Conservation (phyloP, 1,140 invertebrate genomes). For the Gryllus bimaculatus region DNA sequence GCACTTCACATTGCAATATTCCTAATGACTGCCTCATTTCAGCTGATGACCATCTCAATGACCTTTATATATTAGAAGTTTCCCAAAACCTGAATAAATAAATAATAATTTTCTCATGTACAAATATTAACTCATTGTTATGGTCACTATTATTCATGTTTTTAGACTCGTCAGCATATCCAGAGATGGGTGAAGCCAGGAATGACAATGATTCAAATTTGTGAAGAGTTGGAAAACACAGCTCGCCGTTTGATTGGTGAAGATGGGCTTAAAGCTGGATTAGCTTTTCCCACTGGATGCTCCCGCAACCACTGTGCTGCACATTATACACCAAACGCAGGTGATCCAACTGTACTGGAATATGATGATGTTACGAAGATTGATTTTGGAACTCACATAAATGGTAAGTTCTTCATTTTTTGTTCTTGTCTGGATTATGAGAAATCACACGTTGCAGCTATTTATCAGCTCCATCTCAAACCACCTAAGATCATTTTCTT, state of each 20-base stretch:
- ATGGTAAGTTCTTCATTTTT: slow-evolving; percentile 47
- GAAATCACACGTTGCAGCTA: not conserved
- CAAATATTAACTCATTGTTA: too few relatives aligned
- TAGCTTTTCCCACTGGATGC: slow-evolving; percentile 98
- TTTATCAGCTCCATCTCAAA: too few relatives aligned
- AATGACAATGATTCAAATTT: slow-evolving; percentile 99
- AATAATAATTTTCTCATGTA: not conserved
- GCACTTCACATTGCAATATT: too few relatives aligned
- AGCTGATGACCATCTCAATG: too few relatives aligned
- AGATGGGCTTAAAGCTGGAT: slow-evolving; percentile 88
- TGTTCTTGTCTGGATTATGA: not conserved
- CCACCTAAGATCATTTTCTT: too few relatives aligned
- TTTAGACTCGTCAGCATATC: slow-evolving; percentile 81
- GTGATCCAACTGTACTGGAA: slow-evolving; percentile 87
- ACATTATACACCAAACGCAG: slow-evolving; percentile 98
- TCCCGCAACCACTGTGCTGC: slow-evolving; percentile 98
- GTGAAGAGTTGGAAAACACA: slow-evolving; percentile 89
- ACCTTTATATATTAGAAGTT: not conserved
- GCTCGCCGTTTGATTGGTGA: slow-evolving; percentile 88
- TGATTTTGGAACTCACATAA: slow-evolving; percentile 99
- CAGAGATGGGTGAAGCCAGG: slow-evolving; percentile 89
- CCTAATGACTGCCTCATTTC: too few relatives aligned
- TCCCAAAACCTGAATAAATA: not conserved
- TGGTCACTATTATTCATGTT: slow-evolving; percentile 22
- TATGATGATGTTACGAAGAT: slow-evolving; percentile 99